Evolutionary conservation across 2,797 vertebrate genomes (phyloP), one percentile per base, ranked within the genome.

Genomic region (Schizopygopsis malacanthus): DNA sequence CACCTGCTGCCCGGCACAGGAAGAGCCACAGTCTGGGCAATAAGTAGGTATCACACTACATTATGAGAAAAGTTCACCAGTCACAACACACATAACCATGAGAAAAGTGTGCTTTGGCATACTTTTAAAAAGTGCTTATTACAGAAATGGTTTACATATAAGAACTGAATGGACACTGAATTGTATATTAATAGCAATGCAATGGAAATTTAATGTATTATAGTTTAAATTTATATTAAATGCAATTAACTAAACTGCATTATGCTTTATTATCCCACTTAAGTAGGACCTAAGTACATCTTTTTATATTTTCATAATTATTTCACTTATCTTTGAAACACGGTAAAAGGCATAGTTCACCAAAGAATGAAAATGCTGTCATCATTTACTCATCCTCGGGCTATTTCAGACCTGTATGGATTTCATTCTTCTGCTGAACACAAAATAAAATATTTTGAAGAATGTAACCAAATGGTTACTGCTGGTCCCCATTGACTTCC

Each of bases 1-100:
- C 97, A 1, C 97, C 98, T 1, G 96, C 97, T 13, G 96, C 97
- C 11, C 95, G 97, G 88, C 98, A 99, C 93, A 96, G 98, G 91
- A 98, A 99, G 95, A 99, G 98, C 91, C 97, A 98, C 92, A 99
- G 98, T 90, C 93, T 99, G 90, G 98, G 98, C 90, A 98, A 98
- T 95, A 98, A 98, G 98, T 99, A 90, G 90, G 97, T 96, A 67
- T 65, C 61, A n/a, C 43, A 25, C 52, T 52, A 22, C 39, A 47
- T 22, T 41, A 28, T 22, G 1, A 80, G 16, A 52, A 33, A 75
- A 75, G 25, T 20, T 52, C 16, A 75, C 45, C 13, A 4, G 8
- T 47, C 43, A 25, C 43, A 73, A 16, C 43, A 25, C 43, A 15
- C 6, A 22, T 56, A 22, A 56, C 20, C 22, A 56, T 0, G 3